Evolutionary conservation across 1,140 invertebrate species (phyloP).

Genomic region (Pemphigus obesinymphae): DNA sequence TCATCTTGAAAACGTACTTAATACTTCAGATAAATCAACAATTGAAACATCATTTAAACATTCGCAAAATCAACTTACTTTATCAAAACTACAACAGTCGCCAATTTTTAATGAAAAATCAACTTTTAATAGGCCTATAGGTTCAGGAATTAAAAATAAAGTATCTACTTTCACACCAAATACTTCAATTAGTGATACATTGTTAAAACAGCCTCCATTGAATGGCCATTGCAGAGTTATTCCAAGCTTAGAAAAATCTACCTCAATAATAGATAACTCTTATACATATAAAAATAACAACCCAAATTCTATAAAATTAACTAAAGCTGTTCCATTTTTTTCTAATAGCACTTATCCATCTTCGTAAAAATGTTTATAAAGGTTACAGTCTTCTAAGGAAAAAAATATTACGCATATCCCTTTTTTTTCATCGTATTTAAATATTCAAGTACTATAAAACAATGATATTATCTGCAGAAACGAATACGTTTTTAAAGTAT

Average conservation of each 20-base stretch:
- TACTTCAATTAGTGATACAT: not conserved
- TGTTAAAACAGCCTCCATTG: not conserved
- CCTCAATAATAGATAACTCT: not conserved
- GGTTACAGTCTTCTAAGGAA: not conserved
- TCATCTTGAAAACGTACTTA: not conserved
- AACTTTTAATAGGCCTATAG: not conserved
- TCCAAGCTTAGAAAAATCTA: not conserved
- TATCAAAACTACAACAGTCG: not conserved
- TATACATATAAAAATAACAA: not conserved
- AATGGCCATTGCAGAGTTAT: not conserved
- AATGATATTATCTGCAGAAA: not conserved
- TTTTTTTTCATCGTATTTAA: not conserved
- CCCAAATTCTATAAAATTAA: not conserved
- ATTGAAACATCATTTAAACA: not conserved
- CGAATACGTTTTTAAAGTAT: not conserved
- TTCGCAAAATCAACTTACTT: not conserved
- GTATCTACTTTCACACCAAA: not conserved
- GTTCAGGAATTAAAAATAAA: conserved; percentile 6
- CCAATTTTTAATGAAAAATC: not conserved
- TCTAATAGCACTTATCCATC: not conserved
- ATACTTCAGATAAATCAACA: not conserved
- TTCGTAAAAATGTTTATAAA: not conserved
- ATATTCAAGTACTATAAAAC: not conserved
- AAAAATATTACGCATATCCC: not conserved
- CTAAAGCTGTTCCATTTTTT: conserved; percentile 22